A percentile compares a stretch with the other conserved stretches of the same genome.
These are phyloP conservation scores for Temnopleurus reevesii DNA, from an alignment of 53 echinoderm and acorn worm genomes.

Conservation along the genomic window DNA sequence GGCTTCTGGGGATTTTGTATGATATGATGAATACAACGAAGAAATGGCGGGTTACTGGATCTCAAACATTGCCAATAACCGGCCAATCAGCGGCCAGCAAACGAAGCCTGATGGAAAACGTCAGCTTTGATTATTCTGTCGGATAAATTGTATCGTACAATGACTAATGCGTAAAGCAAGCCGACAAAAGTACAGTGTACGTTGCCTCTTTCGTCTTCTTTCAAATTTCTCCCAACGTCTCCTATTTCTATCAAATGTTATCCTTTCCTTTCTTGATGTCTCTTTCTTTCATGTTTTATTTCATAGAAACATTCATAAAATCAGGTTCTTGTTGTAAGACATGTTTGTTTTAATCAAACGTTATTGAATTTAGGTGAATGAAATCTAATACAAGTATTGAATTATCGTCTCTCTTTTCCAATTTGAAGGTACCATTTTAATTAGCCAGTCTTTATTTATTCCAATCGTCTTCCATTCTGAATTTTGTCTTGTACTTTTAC, in stretches of 20 bases:
- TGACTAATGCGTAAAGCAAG: slow-evolving; percentile 47
- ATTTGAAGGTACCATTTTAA: too few relatives aligned
- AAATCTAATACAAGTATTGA: too few relatives aligned
- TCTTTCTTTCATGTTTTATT: neutral
- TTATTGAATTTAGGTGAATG: too few relatives aligned
- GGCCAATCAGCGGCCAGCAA: slow-evolving; percentile 28
- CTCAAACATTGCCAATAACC: slow-evolving; percentile 25
- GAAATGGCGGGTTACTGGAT: neutral
- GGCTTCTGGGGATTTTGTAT: neutral
- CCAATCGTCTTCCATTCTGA: too few relatives aligned
- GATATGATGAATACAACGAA: slow-evolving; percentile 19
- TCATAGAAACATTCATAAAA: neutral
- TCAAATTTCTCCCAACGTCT: neutral
- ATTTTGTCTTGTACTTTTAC: neutral
- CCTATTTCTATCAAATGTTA: neutral
- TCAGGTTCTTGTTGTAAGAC: too few relatives aligned
- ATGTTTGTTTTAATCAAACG: too few relatives aligned
- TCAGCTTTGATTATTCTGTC: slow-evolving; percentile 42
- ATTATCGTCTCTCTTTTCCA: too few relatives aligned
- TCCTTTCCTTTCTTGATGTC: neutral
- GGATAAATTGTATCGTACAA: slow-evolving; percentile 27
- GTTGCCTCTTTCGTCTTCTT: neutral
- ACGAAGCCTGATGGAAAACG: slow-evolving; percentile 30
- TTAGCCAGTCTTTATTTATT: too few relatives aligned
- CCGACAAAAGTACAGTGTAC: slow-evolving; percentile 41